Base-by-base conservation (phyloP, 53 echinoderm and acorn worm genomes). In the Arbacia lixula region DNA sequence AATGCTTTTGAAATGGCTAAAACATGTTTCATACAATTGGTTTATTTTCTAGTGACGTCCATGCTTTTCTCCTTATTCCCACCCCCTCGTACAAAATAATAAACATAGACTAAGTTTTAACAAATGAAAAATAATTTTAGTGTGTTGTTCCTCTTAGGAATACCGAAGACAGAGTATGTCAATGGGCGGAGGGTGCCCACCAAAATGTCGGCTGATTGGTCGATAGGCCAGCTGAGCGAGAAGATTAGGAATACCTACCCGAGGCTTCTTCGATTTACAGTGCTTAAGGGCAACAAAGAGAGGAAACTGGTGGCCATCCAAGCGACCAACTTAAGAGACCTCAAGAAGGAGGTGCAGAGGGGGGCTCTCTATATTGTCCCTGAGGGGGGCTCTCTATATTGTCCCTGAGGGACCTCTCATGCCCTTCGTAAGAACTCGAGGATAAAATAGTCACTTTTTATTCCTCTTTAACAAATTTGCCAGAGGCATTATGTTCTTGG, bases 181-280 rank as follows among this genome's bases (percentile, higher is more conserved):
- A 20, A 57, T 57, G 58, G 58, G 58, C 58, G 58, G 58, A 57
- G 58, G 58, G 12, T 57, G 58, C 58, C 58, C 58, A 57, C 58
- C 58, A 57, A 20, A 57, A 57, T 57, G 58, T 57, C 58, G 12
- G 58, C 21, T 20, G 58, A 57, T 57, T 57, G 58, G 58, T 17
- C 58, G 22, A 57, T 57, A 57, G 58, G 58, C 12, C 58, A 57
- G 58, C 22, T 57, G 58, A 57, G 58, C 5, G 58, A 57, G 21
- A 57, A 57, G 58, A 57, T 57, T 20, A 10, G 58, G 5, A 21
- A 20, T 21, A 57, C 58, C 5, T 57, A 12, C 58, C 58, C 58
- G 5, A 57, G 58, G 58, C 58, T 57, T 5, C 58, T 57, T 20
- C 8, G 58, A 20, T 57, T 57, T 20, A 21, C 9, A 19, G 58